Percentiles rank a stretch among this genome's conserved stretches.
phyloP scores from a whole-genome alignment of 2,797 vertebrate species.

The Diglossa cyanea region DNA sequence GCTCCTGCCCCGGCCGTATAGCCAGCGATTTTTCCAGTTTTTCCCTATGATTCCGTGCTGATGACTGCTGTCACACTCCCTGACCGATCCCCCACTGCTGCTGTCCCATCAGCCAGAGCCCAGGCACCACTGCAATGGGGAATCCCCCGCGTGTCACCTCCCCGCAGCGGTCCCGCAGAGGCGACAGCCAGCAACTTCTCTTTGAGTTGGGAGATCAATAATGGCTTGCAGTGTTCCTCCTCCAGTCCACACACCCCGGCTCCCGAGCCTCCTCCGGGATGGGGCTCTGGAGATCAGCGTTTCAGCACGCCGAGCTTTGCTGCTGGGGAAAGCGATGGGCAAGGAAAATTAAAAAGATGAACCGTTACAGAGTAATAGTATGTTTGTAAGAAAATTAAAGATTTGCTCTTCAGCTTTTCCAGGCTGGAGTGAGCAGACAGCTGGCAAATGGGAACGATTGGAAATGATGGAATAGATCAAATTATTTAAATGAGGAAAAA shows the following conservation, averaged over 20 bases:
- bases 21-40: background rate
- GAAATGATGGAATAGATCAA: slow-evolving; percentile 70
- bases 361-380: background rate
- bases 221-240: background rate
- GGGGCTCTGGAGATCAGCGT: background rate
- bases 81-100: background rate
- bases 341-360: background rate
- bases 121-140: rapidly evolving
- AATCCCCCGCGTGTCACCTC: rapidly evolving
- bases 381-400: slow-evolving; percentile 72
- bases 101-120: background rate
- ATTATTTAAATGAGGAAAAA: slow-evolving; percentile 76
- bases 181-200: background rate
- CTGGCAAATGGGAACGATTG: slow-evolving; percentile 71
- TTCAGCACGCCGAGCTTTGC: background rate
- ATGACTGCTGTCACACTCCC: background rate
- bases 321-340: background rate
- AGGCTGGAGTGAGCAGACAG: slow-evolving; percentile 60
- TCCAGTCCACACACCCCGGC: background rate
- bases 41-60: rapidly evolving
- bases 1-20: background rate
- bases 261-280: background rate
- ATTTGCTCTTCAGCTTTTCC: slow-evolving; percentile 61
- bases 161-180: rapidly evolving
- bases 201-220: background rate